phyloP scores from a whole-genome alignment of 2,888 invertebrate species.

The Linnaemya tessellans region DNA sequence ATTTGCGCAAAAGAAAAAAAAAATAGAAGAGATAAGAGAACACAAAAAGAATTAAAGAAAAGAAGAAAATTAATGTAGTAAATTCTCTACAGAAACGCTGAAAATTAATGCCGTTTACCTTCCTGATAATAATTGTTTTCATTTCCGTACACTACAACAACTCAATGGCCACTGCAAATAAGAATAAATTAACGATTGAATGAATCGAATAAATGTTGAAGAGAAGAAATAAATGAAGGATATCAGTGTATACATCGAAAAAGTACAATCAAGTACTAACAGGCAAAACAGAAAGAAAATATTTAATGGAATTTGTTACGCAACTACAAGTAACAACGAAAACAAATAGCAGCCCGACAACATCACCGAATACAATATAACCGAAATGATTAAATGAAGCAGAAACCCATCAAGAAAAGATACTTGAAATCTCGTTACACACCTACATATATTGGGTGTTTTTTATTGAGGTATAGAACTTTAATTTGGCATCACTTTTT shows the following conservation, averaged over 20 bases:
- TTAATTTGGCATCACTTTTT: too few species aligned
- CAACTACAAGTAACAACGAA: conserved; percentile 27
- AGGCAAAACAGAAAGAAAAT: conserved; percentile 61
- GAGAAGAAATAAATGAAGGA: conserved; percentile 41
- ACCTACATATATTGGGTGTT: background rate
- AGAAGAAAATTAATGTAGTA: conserved; percentile 5
- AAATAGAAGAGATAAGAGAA: conserved; percentile 1
- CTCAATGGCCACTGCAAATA: conserved; percentile 7
- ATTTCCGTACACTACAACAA: conserved; percentile 66
- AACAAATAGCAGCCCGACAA: background rate
- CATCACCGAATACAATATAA: conserved; percentile 29
- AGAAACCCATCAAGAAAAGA: conserved; percentile 65
- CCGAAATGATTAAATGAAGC: conserved; percentile 65
- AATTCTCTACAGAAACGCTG: conserved; percentile 57
- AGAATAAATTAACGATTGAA: conserved; percentile 42
- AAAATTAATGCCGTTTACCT: conserved; percentile 69
- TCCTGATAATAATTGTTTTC: conserved; percentile 70
- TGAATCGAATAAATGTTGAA: conserved; percentile 32
- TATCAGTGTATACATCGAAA: conserved; percentile 19
- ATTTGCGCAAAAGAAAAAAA: conserved; percentile 5
- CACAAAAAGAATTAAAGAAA: background rate
- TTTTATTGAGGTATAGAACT: too few species aligned
- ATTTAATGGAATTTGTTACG: conserved; percentile 61
- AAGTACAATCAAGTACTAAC: conserved; percentile 12
- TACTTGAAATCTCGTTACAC: conserved; percentile 49